Percentiles rank a stretch among this genome's conserved stretches.
Conservation (phyloP, 1,140 invertebrate genomes). For the Panagrolaimus sp. region DNA sequence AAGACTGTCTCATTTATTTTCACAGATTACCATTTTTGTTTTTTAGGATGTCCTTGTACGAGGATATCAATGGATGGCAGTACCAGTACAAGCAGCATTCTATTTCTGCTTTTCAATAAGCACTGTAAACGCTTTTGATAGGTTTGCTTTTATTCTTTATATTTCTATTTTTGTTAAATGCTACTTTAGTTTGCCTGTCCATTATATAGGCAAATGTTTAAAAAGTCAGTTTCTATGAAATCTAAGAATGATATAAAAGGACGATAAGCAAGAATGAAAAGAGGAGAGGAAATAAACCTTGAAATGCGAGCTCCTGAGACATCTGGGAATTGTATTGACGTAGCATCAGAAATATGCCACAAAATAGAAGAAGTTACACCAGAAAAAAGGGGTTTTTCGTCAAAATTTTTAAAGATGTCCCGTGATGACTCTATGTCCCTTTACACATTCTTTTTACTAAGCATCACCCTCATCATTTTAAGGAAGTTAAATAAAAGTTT, state of each 20-base stretch:
- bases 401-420: too few species aligned
- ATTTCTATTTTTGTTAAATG: not conserved
- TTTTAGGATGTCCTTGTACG: not conserved
- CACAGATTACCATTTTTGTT: not conserved
- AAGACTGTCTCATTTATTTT: not conserved
- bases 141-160: constrained; percentile 6
- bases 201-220: not conserved
- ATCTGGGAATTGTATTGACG: too few species aligned
- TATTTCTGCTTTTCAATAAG: constrained; percentile 2
- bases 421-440: too few species aligned
- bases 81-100: constrained; percentile 5
- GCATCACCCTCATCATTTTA: not conserved
- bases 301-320: too few species aligned
- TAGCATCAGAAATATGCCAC: too few species aligned
- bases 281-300: too few species aligned
- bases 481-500: not conserved
- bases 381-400: too few species aligned
- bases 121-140: constrained; percentile 12
- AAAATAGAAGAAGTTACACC: too few species aligned
- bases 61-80: constrained; percentile 11
- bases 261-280: too few species aligned
- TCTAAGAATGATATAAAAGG: too few species aligned
- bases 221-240: not conserved
- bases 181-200: not conserved
- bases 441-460: too few species aligned